Percentiles rank a stretch among this genome's conserved stretches.
Conservation (phyloP, 2,888 invertebrate species). For the Rhabditoides inermis region DNA sequence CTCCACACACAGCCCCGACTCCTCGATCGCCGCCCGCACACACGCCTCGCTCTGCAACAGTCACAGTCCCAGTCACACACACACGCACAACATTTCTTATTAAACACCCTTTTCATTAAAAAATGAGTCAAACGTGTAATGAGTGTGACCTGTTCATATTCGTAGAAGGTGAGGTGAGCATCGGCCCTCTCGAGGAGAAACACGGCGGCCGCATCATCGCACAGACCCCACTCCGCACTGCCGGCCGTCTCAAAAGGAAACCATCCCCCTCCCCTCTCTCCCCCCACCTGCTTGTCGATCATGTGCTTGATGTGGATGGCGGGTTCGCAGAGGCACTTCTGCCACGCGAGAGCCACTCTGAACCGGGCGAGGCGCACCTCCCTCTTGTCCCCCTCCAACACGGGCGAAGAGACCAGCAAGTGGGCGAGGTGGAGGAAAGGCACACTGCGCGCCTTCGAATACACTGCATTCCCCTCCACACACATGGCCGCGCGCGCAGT, state of each 20-base stretch:
- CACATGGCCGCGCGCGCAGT: too few species aligned
- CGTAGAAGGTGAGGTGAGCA: slow-evolving; percentile 12
- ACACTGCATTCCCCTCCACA: too few species aligned
- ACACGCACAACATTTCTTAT: too few species aligned
- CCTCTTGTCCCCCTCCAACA: background rate
- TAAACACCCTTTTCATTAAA: too few species aligned
- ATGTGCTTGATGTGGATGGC: slow-evolving; percentile 10
- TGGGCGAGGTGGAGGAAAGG: too few species aligned
- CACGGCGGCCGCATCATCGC: background rate
- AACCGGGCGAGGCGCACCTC: background rate
- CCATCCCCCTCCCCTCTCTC: background rate
- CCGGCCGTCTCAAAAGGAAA: background rate
- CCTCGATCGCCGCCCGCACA: slow-evolving; percentile 9
- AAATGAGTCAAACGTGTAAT: too few species aligned
- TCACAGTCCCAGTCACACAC: too few species aligned
- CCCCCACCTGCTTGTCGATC: slow-evolving; percentile 10
- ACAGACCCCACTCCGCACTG: background rate
- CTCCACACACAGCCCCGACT: slow-evolving; percentile 18
- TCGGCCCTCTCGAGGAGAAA: slow-evolving; percentile 12
- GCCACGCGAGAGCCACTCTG: slow-evolving; percentile 14
- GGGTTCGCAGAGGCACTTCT: slow-evolving; percentile 12
- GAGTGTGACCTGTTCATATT: slow-evolving; percentile 8
- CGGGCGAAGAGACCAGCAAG: too few species aligned
- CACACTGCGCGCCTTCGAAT: too few species aligned
- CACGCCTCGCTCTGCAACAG: too few species aligned